A percentile compares a stretch with the other conserved stretches of the same genome.
phyloP scores from a whole-genome alignment of 2,113 vertebrate species.

The Circaetus gallicus region DNA sequence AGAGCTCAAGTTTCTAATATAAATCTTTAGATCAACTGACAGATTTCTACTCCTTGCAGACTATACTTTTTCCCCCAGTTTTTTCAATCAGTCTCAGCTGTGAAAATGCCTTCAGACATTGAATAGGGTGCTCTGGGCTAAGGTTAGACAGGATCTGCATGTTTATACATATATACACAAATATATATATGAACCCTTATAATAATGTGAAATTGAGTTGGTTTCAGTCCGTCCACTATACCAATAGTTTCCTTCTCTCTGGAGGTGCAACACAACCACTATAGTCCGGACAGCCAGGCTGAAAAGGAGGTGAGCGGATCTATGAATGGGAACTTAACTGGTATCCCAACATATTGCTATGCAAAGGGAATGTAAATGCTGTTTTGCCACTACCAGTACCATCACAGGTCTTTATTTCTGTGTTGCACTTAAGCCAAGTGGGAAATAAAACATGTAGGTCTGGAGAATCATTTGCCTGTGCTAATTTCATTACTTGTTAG shows the following conservation, averaged over 20 bases:
- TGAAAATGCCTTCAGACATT: not conserved
- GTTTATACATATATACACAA: no score
- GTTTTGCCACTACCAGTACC: not conserved
- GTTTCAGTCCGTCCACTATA: accelerated
- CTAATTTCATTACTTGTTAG: no score
- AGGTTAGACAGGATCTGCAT: not conserved
- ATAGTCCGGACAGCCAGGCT: not conserved
- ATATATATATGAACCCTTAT: no score
- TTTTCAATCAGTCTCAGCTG: not conserved
- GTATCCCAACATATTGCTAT: no score
- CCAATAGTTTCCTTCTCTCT: not conserved
- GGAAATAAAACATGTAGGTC: not conserved
- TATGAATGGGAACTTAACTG: not conserved
- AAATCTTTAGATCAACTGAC: not conserved
- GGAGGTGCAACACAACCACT: not conserved
- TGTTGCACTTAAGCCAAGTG: not conserved
- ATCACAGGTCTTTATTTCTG: not conserved
- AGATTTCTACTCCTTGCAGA: not conserved
- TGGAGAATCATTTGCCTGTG: not conserved
- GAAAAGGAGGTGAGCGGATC: not conserved
- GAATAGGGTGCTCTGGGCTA: not conserved
- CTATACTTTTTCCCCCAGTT: accelerated
- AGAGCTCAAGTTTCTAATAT: not conserved
- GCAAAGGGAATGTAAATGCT: not conserved
- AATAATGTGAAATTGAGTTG: not conserved